A percentile compares a stretch with the other conserved stretches of the same genome.
phyloP scores from a whole-genome alignment of 2,888 invertebrate species.

The Emmelina monodactyla region DNA sequence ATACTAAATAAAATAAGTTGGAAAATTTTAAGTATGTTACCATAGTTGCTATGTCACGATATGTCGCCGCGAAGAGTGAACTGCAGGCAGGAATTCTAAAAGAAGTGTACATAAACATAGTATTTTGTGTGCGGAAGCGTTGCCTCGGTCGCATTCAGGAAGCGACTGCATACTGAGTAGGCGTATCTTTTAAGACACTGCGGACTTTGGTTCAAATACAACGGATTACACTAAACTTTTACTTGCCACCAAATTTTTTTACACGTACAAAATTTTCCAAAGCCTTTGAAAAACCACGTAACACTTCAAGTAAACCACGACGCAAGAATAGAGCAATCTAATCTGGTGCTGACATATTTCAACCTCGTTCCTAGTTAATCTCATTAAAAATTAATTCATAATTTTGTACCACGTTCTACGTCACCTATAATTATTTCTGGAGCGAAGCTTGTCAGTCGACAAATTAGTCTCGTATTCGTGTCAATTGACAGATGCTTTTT shows the following conservation, averaged over 20 bases:
- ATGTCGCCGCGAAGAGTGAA: conserved; percentile 56
- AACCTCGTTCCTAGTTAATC: conserved; percentile 27
- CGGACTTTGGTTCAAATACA: conserved; percentile 58
- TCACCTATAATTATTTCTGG: conserved; percentile 46
- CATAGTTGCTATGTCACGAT: conserved; percentile 47
- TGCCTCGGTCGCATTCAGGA: conserved; percentile 59
- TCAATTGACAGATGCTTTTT: conserved; percentile 58
- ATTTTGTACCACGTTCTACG: conserved; percentile 28
- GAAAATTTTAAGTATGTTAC: conserved; percentile 34
- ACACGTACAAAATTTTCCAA: too few relatives aligned
- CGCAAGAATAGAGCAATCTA: background rate
- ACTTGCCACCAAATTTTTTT: conserved; percentile 54
- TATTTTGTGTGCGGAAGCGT: conserved; percentile 63
- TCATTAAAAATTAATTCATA: conserved; percentile 54
- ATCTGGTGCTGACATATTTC: background rate
- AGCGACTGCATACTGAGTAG: conserved; percentile 65
- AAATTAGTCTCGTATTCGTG: conserved; percentile 57
- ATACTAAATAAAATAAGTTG: background rate
- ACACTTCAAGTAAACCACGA: too few relatives aligned
- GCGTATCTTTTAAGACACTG: conserved; percentile 65
- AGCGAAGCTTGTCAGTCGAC: conserved; percentile 44
- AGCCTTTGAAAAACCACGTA: conserved; percentile 1
- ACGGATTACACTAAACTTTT: conserved; percentile 59
- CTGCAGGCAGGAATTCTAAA: conserved; percentile 56
- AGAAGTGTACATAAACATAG: conserved; percentile 57